Evolutionary conservation across 2,113 vertebrate species (phyloP).

Genomic region (Pseudorectes ferrugineus): DNA sequence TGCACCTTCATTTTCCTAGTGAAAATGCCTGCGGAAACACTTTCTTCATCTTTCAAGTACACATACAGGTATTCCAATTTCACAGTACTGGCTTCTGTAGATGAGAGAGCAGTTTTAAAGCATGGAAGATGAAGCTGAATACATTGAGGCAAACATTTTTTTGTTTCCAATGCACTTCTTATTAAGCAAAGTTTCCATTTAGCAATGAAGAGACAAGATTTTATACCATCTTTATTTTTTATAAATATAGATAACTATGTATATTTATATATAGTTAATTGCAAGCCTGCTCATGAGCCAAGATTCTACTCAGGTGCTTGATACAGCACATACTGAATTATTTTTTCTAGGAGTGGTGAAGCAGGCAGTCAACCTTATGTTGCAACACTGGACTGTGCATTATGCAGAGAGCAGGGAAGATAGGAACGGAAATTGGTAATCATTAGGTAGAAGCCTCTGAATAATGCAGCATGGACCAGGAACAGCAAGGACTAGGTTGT

Average conservation of each 20-base stretch:
- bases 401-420: not conserved
- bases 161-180: not conserved
- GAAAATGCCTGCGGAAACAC: not conserved
- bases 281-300: not conserved
- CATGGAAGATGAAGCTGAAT: not conserved
- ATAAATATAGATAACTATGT: not conserved
- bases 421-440: not conserved
- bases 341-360: not conserved
- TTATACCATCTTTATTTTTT: not conserved
- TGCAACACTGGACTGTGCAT: not conserved
- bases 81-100: not conserved
- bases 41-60: not conserved
- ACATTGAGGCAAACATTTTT: not conserved
- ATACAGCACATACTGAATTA: not conserved
- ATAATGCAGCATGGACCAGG: not conserved
- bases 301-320: not conserved
- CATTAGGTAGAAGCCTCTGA: not conserved
- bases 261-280: not conserved
- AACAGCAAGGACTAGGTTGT: not conserved
- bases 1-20: not conserved
- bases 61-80: conserved; percentile 7
- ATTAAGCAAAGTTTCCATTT: not conserved
- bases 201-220: not conserved
- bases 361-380: not conserved
- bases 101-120: not conserved